Percentiles rank a stretch among this genome's conserved stretches.
phyloP scores from a whole-genome alignment of 2,113 vertebrate species.

The Agapornis roseicollis region DNA sequence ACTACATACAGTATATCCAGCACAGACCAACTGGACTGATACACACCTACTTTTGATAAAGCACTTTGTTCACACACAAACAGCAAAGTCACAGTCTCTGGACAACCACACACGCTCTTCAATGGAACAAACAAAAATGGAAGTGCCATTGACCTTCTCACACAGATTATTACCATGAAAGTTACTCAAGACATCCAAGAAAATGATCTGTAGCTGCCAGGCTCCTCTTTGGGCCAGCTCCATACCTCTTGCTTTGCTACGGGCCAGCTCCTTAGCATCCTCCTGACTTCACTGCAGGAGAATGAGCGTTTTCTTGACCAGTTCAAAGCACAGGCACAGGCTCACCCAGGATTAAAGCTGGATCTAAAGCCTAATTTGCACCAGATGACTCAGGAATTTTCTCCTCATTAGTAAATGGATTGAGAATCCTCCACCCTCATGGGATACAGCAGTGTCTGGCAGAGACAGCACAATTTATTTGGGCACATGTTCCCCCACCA shows the following conservation, averaged over 20 bases:
- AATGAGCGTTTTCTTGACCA: neutral
- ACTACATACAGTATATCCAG: neutral
- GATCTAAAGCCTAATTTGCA: neutral
- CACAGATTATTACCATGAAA: neutral
- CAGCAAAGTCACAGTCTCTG: neutral
- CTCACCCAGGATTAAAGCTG: neutral
- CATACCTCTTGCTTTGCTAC: fast-evolving
- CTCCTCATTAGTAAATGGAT: fast-evolving
- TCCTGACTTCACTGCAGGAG: neutral
- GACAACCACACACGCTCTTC: fast-evolving
- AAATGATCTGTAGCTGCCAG: neutral
- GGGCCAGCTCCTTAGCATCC: neutral
- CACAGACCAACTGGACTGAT: fast-evolving
- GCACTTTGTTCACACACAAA: neutral
- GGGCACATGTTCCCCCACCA: neutral
- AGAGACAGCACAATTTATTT: neutral
- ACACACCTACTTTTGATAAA: neutral
- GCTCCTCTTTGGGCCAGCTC: neutral
- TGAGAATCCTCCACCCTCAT: neutral
- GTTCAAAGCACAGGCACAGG: neutral
- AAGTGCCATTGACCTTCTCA: neutral
- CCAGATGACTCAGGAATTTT: conserved; percentile 32
- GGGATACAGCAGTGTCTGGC: neutral
- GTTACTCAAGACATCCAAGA: neutral
- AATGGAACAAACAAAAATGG: neutral